A percentile compares a stretch with the other conserved stretches of the same genome.
Evolutionary conservation across 2,113 vertebrate species (phyloP).

Genomic region (Lepisosteus osseus): DNA sequence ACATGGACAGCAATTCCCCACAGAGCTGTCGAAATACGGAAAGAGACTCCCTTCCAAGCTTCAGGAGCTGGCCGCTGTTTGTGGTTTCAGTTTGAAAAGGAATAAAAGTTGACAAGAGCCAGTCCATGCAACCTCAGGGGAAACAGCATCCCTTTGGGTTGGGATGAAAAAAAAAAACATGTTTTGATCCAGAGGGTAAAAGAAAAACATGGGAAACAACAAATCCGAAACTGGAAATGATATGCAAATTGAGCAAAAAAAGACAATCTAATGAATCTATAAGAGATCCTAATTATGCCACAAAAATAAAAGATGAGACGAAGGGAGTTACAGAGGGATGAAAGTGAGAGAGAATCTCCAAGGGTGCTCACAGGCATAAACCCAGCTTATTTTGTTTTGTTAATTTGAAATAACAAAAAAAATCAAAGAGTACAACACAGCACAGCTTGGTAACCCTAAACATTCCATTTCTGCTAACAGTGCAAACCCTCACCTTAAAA

Average conservation of each 20-base stretch:
- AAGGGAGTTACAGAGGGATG: background rate
- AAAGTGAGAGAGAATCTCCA: background rate
- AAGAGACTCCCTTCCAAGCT: slow-evolving; percentile 12
- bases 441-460: background rate
- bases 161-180: slow-evolving; percentile 17
- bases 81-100: background rate
- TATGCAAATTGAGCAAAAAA: too few species aligned
- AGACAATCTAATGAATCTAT: slow-evolving; percentile 18
- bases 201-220: background rate
- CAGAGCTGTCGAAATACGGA: background rate
- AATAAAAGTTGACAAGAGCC: slow-evolving; percentile 9
- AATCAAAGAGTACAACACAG: background rate
- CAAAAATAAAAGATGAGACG: background rate
- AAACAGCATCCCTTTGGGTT: slow-evolving; percentile 16
- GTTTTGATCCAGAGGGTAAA: slow-evolving; percentile 5
- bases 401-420: background rate
- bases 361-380: background rate
- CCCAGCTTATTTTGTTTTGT: background rate
- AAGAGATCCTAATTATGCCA: slow-evolving; percentile 31
- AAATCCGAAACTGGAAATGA: too few species aligned
- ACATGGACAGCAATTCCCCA: background rate
- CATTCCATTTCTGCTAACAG: slow-evolving; percentile 1
- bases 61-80: slow-evolving; percentile 9
- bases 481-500: background rate
- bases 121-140: slow-evolving; percentile 22